Evolutionary conservation across 2,113 vertebrate species (phyloP).

Genomic region (Acanthochromis polyacanthus): DNA sequence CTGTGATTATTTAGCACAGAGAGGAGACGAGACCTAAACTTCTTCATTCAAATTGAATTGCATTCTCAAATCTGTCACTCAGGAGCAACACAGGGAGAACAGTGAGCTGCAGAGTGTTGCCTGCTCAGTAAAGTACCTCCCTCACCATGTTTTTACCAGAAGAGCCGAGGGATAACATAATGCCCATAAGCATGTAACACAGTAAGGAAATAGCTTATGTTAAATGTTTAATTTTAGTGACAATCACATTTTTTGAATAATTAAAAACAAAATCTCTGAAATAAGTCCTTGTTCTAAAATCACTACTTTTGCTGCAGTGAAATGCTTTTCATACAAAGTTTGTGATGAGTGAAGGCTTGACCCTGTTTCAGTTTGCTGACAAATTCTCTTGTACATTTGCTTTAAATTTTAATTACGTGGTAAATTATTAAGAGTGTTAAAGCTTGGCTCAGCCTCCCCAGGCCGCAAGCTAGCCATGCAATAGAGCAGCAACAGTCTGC

Average conservation of each 20-base stretch:
- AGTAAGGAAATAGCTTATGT: conserved; percentile 40
- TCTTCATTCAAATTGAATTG: not conserved
- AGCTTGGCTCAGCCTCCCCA: conserved; percentile 33
- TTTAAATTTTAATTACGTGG: conserved; percentile 72
- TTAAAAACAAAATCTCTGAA: conserved; percentile 53
- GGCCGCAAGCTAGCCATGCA: conserved; percentile 48
- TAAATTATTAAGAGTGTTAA: conserved; percentile 73
- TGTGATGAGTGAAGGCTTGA: conserved; percentile 24
- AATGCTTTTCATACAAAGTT: conserved; percentile 31
- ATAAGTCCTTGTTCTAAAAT: conserved; percentile 43
- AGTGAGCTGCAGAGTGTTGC: not conserved
- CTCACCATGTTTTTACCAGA: conserved; percentile 3
- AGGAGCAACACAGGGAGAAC: not conserved
- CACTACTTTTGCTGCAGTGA: not conserved
- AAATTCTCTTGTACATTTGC: conserved; percentile 70
- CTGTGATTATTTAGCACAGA: conserved; percentile 6
- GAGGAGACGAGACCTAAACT: not conserved
- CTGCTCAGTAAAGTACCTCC: conserved; percentile 1
- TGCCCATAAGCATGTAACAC: conserved; percentile 32
- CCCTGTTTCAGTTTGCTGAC: conserved; percentile 64
- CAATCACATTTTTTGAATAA: conserved; percentile 59
- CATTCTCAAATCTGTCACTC: conserved; percentile 1
- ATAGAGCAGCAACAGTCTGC: conserved; percentile 48
- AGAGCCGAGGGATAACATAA: conserved; percentile 23
- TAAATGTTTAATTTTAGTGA: conserved; percentile 67